These are phyloP conservation scores for Elaphurus davidianus DNA, from an alignment of 2,113 vertebrate genomes.

Conservation along the genomic window DNA sequence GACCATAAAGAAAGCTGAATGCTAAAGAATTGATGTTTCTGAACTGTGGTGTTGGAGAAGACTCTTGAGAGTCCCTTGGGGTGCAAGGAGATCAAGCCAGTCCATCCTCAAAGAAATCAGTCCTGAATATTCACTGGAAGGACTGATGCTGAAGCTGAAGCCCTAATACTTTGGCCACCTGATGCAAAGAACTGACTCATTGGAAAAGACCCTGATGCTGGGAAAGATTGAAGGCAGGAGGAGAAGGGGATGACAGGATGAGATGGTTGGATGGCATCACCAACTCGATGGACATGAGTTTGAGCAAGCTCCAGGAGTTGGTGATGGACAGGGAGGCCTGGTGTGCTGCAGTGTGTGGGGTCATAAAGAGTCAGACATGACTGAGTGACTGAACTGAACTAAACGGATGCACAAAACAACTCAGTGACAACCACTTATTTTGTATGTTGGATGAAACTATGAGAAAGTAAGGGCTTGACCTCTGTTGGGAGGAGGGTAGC, in stretches of 20 bases:
- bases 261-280: background rate
- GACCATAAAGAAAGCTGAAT: background rate
- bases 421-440: background rate
- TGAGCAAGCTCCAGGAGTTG: background rate
- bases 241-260: background rate
- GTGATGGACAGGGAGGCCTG: background rate
- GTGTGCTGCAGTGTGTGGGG: rapidly evolving
- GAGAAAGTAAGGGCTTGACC: background rate
- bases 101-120: background rate
- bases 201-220: background rate
- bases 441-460: background rate
- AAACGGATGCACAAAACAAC: background rate
- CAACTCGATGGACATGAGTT: background rate
- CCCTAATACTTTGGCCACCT: background rate
- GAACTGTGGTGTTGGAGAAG: background rate
- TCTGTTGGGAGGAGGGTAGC: background rate
- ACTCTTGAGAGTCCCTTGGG: background rate
- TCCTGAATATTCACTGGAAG: background rate
- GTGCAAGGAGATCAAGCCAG: background rate
- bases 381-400: background rate
- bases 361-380: background rate
- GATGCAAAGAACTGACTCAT: background rate
- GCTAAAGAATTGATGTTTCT: background rate
- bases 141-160: background rate
- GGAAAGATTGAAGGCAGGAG: background rate